Conservation (phyloP, 53 echinoderm and acorn worm species). For the Luidia sarsii region DNA sequence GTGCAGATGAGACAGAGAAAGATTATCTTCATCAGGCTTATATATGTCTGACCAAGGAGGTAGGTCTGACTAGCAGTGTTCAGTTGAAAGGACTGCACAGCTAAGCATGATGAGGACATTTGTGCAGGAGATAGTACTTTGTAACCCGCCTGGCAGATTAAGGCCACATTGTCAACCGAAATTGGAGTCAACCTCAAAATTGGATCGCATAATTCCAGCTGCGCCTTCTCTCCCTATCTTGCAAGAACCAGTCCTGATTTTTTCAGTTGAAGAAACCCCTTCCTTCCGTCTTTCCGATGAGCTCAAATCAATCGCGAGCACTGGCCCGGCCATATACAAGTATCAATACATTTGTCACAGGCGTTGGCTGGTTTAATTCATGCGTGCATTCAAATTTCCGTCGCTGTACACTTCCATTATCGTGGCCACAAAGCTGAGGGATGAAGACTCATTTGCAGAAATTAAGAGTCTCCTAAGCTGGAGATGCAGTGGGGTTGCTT, state of each 20-base stretch:
- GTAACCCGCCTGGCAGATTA: neutral
- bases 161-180: neutral
- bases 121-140: neutral
- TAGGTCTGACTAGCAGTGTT: too few relatives aligned
- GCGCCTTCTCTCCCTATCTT: conserved; percentile 17
- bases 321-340: conserved; percentile 19
- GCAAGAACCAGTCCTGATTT: conserved; percentile 15
- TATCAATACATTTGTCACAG: conserved; percentile 56
- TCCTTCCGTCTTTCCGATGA: neutral
- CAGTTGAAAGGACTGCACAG: too few relatives aligned
- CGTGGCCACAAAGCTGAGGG: conserved; percentile 23
- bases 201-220: conserved; percentile 44
- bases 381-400: conserved; percentile 55
- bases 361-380: conserved; percentile 43
- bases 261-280: too few relatives aligned
- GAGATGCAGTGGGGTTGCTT: neutral
- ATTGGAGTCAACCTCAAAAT: conserved; percentile 42
- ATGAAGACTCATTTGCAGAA: conserved; percentile 45
- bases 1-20: too few relatives aligned
- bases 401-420: conserved; percentile 40
- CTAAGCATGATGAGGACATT: too few relatives aligned
- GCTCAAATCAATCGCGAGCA: conserved; percentile 40
- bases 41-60: too few relatives aligned
- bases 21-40: too few relatives aligned
- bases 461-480: conserved; percentile 25